Evolutionary conservation across 1,140 invertebrate genomes (phyloP).

Genomic region (Bombus confusus): DNA sequence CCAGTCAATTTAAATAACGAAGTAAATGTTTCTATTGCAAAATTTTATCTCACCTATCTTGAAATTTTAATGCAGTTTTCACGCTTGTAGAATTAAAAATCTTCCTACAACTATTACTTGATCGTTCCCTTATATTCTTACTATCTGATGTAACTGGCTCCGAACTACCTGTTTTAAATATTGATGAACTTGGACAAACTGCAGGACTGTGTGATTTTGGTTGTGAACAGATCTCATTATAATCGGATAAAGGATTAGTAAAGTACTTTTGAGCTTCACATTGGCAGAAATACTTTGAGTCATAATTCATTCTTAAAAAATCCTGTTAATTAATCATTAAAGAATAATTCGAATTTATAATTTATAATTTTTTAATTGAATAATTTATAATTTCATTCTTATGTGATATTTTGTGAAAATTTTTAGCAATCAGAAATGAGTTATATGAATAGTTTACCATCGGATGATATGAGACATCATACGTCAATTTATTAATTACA

Average conservation of each 20-base stretch:
- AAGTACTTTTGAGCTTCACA: neutral
- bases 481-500: conserved; percentile 76
- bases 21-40: neutral
- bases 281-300: neutral
- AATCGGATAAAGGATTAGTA: conserved; percentile 17
- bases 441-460: conserved; percentile 64
- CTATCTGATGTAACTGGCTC: neutral
- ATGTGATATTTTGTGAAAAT: neutral
- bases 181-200: neutral
- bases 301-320: conserved; percentile 35
- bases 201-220: neutral
- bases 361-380: neutral
- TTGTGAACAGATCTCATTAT: neutral
- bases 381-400: neutral
- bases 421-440: neutral
- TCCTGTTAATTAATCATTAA: conserved; percentile 33
- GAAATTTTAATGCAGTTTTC: neutral
- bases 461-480: conserved; percentile 77
- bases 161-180: neutral
- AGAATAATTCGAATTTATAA: neutral
- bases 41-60: conserved; percentile 35
- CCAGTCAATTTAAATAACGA: neutral
- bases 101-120: neutral
- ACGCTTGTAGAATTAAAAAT: neutral
- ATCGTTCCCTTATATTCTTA: neutral